Base-by-base conservation (phyloP, 2,888 invertebrate species). In the Aquatica leii region DNA sequence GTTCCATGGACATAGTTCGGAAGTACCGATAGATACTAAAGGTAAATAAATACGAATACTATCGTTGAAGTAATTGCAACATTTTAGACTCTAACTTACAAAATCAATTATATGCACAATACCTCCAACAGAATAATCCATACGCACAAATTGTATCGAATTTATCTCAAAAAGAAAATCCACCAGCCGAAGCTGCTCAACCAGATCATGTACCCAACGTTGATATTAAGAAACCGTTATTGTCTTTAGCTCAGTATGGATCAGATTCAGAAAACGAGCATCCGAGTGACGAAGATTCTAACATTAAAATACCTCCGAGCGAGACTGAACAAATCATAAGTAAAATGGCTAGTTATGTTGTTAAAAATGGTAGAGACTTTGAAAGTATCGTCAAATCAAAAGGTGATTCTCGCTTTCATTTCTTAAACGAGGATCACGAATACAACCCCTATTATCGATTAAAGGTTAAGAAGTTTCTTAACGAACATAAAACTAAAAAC, bases 321-420 rank as follows among this genome's bases (percentile, higher is more conserved):
- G 95, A 95, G 72, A 84, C 93, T 0, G 90, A 92, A 76, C 86
- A 92, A 15, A 93, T 98, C 6, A 93, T 99, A 61, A 96, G 97
- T 81, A 97, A 97, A 82, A 97, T 98, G 90, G 98, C 98, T 0
- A 90, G 91, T 68, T 98, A 98, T 80, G 98, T 99, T 0, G 93
- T 95, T 0, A 94, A 95, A 73, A 98, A 98, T 82, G 99, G 98
- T 0, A 88, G 90, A 58, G 93, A 94, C 74, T 98, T 98, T 78
- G 98, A 98, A 73, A 89, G 91, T 34, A 92, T 94, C 20, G 91
- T 95, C 8, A 90, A 89, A 71, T 88, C 89, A 1, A 94, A 93
- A 77, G 90, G 90, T 55, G 97, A 97, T 78, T 88, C 91, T 0
- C 84, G 97, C 31, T 97, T 98, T 80, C 89, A 89, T 18, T 98